Evolutionary conservation across 92 coral and sea anemone species (phyloP).

Genomic region (Zoanthus sansibaricus): DNA sequence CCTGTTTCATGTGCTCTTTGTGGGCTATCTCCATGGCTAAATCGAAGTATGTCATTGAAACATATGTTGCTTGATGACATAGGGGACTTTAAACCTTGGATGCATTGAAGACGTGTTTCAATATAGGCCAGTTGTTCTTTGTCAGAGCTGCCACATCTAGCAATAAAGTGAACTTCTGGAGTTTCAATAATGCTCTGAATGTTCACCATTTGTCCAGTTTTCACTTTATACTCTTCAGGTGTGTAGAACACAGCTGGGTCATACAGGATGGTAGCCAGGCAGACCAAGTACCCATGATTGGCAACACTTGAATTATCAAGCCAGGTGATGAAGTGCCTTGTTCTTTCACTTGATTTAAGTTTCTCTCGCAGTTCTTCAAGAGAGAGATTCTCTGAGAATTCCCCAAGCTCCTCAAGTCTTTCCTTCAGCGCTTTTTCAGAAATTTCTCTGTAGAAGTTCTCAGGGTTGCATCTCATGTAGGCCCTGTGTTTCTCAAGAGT

Average conservation of each 20-base stretch:
- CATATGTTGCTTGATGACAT: no score
- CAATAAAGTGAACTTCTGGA: slow-evolving; percentile 48
- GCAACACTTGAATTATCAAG: slow-evolving; percentile 35
- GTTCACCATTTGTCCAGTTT: slow-evolving; percentile 48
- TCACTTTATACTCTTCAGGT: slow-evolving; percentile 45
- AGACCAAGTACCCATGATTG: slow-evolving; percentile 59
- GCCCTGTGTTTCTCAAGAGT: slow-evolving; percentile 36
- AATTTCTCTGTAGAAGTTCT: slow-evolving; percentile 24
- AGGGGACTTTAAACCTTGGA: no score
- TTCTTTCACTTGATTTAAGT: slow-evolving; percentile 36
- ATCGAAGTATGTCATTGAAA: no score
- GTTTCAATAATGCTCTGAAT: slow-evolving; percentile 56
- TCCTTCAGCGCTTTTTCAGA: slow-evolving; percentile 17
- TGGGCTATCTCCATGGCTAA: no score
- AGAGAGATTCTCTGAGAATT: slow-evolving; percentile 20
- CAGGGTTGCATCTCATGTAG: slow-evolving; percentile 41
- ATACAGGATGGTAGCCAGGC: slow-evolving; percentile 51
- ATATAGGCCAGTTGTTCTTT: no score
- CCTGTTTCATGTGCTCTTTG: no score
- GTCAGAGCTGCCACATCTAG: no score
- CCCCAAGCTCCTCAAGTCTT: slow-evolving; percentile 40
- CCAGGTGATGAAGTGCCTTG: slow-evolving; percentile 36
- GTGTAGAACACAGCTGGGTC: slow-evolving; percentile 57
- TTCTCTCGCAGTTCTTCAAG: slow-evolving; percentile 14
- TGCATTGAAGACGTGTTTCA: no score